Evolutionary conservation across 2,797 vertebrate species (phyloP).

Genomic region (Eospalax fontanierii): DNA sequence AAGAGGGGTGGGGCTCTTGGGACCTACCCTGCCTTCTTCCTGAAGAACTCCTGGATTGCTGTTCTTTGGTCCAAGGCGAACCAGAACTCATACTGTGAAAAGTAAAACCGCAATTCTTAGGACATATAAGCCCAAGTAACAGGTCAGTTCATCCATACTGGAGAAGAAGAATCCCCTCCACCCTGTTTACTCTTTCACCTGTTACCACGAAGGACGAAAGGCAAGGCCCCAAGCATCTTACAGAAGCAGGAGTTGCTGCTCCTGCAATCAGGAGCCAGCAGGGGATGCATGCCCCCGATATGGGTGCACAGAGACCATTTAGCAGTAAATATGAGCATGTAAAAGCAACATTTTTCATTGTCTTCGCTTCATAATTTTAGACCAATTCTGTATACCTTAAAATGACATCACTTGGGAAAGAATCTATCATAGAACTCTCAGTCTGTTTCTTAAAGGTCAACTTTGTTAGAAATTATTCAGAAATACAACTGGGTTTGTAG

Average conservation of each 20-base stretch:
- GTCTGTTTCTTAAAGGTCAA: background rate
- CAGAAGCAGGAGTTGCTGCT: background rate
- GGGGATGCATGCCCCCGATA: background rate
- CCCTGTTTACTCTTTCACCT: background rate
- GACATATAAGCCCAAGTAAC: background rate
- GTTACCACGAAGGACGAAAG: background rate
- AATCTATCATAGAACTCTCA: background rate
- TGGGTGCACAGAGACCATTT: background rate
- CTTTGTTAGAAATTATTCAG: background rate
- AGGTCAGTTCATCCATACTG: background rate
- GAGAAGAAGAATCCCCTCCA: background rate
- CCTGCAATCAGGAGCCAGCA: background rate
- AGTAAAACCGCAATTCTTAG: constrained; percentile 60
- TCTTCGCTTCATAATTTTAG: background rate
- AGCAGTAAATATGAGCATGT: background rate
- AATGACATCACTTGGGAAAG: background rate
- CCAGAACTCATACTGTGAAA: constrained; percentile 66
- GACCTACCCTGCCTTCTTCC: constrained; percentile 75
- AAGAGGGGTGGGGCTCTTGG: constrained; percentile 38
- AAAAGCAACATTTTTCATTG: background rate
- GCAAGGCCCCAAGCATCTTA: background rate
- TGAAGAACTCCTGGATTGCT: constrained; percentile 77
- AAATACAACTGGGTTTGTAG: background rate
- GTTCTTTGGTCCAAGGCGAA: constrained; percentile 74
- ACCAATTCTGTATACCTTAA: background rate